Base-by-base conservation (phyloP, 2,888 invertebrate genomes). In the Eupithecia centaureata region DNA sequence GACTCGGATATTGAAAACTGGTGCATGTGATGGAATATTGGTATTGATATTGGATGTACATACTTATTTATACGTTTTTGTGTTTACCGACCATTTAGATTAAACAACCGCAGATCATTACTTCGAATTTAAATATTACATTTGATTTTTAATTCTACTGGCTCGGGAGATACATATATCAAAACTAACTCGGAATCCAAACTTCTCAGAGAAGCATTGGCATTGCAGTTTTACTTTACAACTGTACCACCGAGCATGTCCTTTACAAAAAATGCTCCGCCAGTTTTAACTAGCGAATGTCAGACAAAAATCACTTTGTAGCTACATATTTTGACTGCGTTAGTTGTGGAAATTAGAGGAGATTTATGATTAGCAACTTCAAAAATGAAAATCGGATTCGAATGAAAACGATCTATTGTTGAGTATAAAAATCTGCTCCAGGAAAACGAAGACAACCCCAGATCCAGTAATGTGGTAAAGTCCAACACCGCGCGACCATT, bases 1-100 rank as follows among this genome's bases (percentile, higher is more conserved):
- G 52, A 47, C 18, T 32, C 61, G 70, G 67, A 64, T 70, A 73
- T 71, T 68, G 69, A 59, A 69, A 65, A 62, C 30, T 51, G 28
- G 30, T 64, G 54, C 54, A 54, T 28, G 27, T 54, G 22, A 57
- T 57, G n/a, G 32, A 56, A 32, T 56, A 32, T 12, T 5, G 13
- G 5, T 30, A 28, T n/a, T n/a, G 54, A 8, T 30, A 18, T 56
- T 56, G 54, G 30, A 5, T 57, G 28, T 27, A 28, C 10, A 7
- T 13, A 30, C 52, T 13, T 2, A 10, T 3, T n/a, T 13, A 52
- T 52, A 52, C 15, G 13, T 47, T 47, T 47, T 47, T 22, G 22
- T 22, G 22, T 47, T 10, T 22, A 47, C 47, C 10, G 47, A 47
- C 22, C 18, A 47, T 47, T 18, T 47, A n/a, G 47, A 47, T 47